Percentiles rank a stretch among this genome's conserved stretches.
Evolutionary conservation across 2,113 vertebrate genomes (phyloP).

Genomic region (Empidonax traillii): DNA sequence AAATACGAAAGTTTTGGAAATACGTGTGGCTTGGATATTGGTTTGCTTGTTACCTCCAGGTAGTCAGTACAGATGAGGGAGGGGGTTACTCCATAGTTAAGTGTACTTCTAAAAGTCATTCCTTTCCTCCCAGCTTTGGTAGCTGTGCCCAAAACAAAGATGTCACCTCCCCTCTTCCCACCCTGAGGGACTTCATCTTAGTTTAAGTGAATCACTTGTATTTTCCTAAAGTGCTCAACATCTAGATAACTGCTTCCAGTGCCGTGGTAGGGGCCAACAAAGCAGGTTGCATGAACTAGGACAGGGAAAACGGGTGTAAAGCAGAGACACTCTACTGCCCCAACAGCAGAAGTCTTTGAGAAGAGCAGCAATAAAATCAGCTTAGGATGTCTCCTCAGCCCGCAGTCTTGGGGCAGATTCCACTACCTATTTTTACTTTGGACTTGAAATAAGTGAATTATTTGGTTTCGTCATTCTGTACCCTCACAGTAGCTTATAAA

Average conservation of each 20-base stretch:
- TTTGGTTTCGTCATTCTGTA: neutral
- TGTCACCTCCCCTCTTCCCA: neutral
- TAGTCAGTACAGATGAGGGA: neutral
- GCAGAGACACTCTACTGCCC: neutral
- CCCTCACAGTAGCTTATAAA: neutral
- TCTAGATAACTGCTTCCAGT: neutral
- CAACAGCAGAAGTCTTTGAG: neutral
- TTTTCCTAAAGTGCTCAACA: neutral
- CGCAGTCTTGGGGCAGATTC: neutral
- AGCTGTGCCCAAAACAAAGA: neutral
- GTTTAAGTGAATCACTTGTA: neutral
- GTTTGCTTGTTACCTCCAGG: neutral
- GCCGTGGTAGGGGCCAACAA: neutral
- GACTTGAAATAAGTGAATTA: neutral
- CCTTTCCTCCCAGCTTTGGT: neutral
- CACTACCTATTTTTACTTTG: neutral
- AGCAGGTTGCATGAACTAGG: neutral
- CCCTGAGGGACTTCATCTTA: neutral
- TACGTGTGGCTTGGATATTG: neutral
- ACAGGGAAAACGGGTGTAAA: neutral
- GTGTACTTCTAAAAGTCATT: neutral
- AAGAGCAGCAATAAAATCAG: neutral
- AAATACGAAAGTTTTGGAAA: neutral
- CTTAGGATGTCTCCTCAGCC: neutral
- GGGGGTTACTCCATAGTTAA: neutral